Conservation (phyloP, 1,140 invertebrate species). For the Magallana angulata region DNA sequence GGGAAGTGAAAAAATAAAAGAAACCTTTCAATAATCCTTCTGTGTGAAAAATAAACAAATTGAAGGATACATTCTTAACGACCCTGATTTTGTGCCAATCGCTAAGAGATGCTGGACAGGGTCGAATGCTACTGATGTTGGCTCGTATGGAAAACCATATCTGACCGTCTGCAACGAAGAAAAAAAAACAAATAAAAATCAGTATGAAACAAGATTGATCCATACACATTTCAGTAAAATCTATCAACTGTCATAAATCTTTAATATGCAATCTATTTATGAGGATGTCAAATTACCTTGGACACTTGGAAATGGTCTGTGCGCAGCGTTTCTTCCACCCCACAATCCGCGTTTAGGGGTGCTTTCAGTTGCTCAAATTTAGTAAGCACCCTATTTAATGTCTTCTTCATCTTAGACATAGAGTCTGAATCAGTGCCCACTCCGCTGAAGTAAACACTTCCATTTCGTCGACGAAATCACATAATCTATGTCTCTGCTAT, state of each 20-base stretch:
- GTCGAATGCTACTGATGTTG: constrained; percentile 97
- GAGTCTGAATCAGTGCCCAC: constrained; percentile 40
- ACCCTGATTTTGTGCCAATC: constrained; percentile 97
- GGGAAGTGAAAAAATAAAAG: neutral
- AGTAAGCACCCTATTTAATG: constrained; percentile 72
- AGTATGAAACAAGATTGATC: neutral
- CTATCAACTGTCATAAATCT: neutral
- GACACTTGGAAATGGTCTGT: constrained; percentile 74
- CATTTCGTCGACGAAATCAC: constrained; percentile 41
- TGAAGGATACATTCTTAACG: constrained; percentile 97
- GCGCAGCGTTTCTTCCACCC: constrained; percentile 74
- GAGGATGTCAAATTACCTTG: constrained; percentile 64
- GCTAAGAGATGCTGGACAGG: constrained; percentile 97
- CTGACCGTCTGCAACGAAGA: constrained; percentile 91
- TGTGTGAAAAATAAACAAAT: constrained; percentile 27
- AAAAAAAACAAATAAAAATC: neutral
- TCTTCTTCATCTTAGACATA: constrained; percentile 72
- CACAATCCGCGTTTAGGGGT: constrained; percentile 71
- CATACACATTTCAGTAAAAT: neutral
- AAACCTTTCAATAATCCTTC: neutral
- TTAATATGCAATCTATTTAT: neutral
- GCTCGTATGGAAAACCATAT: constrained; percentile 99
- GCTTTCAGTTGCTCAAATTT: constrained; percentile 61
- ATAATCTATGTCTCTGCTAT: constrained; percentile 47
- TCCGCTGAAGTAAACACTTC: constrained; percentile 40